Percentiles rank a stretch among this genome's conserved stretches.
These are phyloP conservation scores for Microtus obscurus DNA, from an alignment of 2,797 vertebrate genomes.

Conservation along the genomic window DNA sequence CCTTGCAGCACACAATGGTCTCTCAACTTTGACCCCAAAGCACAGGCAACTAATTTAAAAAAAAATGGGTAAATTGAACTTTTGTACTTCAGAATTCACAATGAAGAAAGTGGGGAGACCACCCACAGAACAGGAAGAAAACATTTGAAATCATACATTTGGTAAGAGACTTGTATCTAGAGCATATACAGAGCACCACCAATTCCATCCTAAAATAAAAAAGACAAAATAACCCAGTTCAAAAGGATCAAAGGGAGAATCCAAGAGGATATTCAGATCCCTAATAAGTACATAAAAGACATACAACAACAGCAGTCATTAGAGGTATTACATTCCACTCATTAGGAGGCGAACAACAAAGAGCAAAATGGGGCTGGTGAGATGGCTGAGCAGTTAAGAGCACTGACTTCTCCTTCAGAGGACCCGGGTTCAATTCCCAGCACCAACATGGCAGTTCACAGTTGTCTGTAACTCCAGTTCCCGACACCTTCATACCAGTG, in stretches of 20 bases:
- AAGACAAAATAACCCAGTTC: constrained; percentile 48
- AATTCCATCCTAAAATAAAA: constrained; percentile 15
- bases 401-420: neutral
- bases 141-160: constrained; percentile 31
- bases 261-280: constrained; percentile 33
- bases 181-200: constrained; percentile 54
- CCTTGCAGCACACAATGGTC: constrained; percentile 25
- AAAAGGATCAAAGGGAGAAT: constrained; percentile 56
- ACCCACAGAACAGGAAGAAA: constrained; percentile 55
- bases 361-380: neutral
- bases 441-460: neutral
- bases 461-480: neutral
- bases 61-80: constrained; percentile 17
- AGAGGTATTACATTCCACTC: neutral
- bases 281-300: constrained; percentile 46
- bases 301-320: neutral
- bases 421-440: neutral
- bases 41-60: neutral
- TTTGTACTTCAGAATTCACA: constrained; percentile 59
- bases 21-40: constrained; percentile 66
- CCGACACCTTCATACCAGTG: neutral
- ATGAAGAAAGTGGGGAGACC: constrained; percentile 57
- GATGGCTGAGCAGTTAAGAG: neutral
- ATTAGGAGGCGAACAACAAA: constrained; percentile 7
- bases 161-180: constrained; percentile 61